Percentiles rank a stretch among this genome's conserved stretches.
phyloP scores from a whole-genome alignment of 2,113 vertebrate genomes.

The Hemicordylus capensis region DNA sequence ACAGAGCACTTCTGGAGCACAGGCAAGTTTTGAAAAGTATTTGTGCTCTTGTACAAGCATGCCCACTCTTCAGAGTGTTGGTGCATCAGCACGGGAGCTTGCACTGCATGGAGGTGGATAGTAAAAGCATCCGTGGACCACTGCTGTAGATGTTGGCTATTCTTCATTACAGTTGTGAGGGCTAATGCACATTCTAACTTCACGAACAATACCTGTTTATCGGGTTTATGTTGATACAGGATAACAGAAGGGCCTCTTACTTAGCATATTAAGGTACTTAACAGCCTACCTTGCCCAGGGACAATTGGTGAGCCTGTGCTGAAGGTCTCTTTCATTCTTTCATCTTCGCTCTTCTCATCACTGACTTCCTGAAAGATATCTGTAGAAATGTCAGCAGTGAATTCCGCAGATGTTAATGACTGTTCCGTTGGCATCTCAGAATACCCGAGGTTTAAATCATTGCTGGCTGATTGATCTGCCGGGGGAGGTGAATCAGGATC shows the following conservation, averaged over 20 bases:
- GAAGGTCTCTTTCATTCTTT: background rate
- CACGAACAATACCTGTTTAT: too few relatives aligned
- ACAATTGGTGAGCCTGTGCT: background rate
- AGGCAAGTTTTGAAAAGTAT: too few relatives aligned
- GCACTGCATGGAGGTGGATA: too few relatives aligned
- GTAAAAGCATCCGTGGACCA: too few relatives aligned
- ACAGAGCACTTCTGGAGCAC: too few relatives aligned
- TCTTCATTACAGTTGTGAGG: background rate
- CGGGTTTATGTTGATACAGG: rapidly evolving
- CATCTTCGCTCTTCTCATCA: background rate
- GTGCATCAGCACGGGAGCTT: too few relatives aligned
- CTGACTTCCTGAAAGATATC: background rate
- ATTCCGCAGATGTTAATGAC: background rate
- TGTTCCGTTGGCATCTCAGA: conserved; percentile 9
- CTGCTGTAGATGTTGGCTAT: too few relatives aligned
- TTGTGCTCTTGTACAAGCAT: too few relatives aligned
- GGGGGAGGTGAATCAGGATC: conserved; percentile 47
- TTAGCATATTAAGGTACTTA: background rate
- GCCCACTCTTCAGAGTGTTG: too few relatives aligned
- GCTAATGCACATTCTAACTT: background rate
- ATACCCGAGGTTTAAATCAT: background rate
- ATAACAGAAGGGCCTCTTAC: background rate
- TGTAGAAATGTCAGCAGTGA: background rate
- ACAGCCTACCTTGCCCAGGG: conserved; percentile 47
- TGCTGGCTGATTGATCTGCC: conserved; percentile 53